Base-by-base conservation (phyloP, 23 tunicate species). In the Trididemnum nubilum region DNA sequence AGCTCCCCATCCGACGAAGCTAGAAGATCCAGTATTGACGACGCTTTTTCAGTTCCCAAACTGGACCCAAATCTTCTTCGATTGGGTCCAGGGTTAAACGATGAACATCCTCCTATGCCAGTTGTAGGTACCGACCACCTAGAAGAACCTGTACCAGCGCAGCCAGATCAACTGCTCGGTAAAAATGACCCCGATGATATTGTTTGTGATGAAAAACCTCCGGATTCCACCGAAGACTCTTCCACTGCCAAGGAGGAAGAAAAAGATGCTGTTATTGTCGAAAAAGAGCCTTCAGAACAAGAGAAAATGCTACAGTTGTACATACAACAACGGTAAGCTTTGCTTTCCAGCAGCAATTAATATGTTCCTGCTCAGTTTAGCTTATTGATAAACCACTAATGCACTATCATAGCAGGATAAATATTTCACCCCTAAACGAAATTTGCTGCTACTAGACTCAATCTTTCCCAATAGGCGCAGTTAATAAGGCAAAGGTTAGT, bases 311-410 rank as follows among this genome's bases (percentile, higher is more conserved):
- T 85, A n/a, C 83, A 65, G 26, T 73, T 61, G 31, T 85, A 85
- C 51, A 85, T 85, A 36, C 64, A 85, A 70, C 60, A 85, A 51
- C 78, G 84, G 90, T 79, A 66, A 51, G 49, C 36, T 24, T 78
- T 12, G 22, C n/a, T n/a, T n/a, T n/a, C n/a, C n/a, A n/a, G n/a
- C n/a, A n/a, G n/a, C n/a, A n/a, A n/a, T n/a, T n/a, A n/a, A n/a
- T n/a, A n/a, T n/a, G n/a, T n/a, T n/a, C n/a, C n/a, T n/a, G n/a
- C n/a, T n/a, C n/a, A n/a, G n/a, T n/a, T n/a, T n/a, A n/a, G n/a
- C n/a, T n/a, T n/a, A n/a, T n/a, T n/a, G n/a, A n/a, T n/a, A n/a
- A n/a, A n/a, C n/a, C n/a, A n/a, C n/a, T n/a, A n/a, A n/a, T n/a
- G n/a, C n/a, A n/a, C n/a, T n/a, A n/a, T n/a, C n/a, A n/a, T n/a